Base-by-base conservation (phyloP, 2,888 invertebrate genomes). In the Noctua pronuba region DNA sequence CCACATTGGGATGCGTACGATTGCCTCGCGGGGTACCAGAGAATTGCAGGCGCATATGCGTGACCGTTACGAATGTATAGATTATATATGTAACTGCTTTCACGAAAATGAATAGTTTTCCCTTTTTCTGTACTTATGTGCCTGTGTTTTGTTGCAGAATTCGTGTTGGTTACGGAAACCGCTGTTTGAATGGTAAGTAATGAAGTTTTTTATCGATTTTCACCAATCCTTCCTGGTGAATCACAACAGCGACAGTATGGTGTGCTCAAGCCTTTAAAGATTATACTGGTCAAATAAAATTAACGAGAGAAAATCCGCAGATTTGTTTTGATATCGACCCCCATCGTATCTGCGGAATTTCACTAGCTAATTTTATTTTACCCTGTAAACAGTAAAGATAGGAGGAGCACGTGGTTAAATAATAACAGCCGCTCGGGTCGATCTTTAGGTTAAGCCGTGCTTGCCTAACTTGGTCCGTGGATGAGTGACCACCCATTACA, bases 41-140 rank as follows among this genome's bases (percentile, higher is more conserved):
- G 87, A 90, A 90, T 89, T 84, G 83, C 84, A 84, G 81, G 88
- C 79, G 89, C 84, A 84, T 86, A 90, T 84, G 89, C 92, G 89
- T 91, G 91, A 92, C 91, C 89, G 91, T 91, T 86, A 84, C 89
- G 86, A 91, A 91, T 86, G 78, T 85, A 83, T 80, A 67, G 62
- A 85, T 80, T 81, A 79, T 85, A 77, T 85, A 80, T 82, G 82
- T 85, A 82, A 76, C 78, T 82, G 91, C 93, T 94, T 93, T 94
- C 93, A 92, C 92, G 89, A 89, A 89, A 87, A 90, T 83, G 31
- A 41, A 76, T 64, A 60, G 62, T 44, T 88, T 88, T 84, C 83
- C 84, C 64, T 80, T 87, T 87, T 82, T 44, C 73, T 52, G n/a
- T 66, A 84, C 64, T 44, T 69, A 13, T 41, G 38, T 65, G 24